A percentile compares a stretch with the other conserved stretches of the same genome.
Conservation (phyloP, 2,113 vertebrate genomes). For the Salvelinus fontinalis region DNA sequence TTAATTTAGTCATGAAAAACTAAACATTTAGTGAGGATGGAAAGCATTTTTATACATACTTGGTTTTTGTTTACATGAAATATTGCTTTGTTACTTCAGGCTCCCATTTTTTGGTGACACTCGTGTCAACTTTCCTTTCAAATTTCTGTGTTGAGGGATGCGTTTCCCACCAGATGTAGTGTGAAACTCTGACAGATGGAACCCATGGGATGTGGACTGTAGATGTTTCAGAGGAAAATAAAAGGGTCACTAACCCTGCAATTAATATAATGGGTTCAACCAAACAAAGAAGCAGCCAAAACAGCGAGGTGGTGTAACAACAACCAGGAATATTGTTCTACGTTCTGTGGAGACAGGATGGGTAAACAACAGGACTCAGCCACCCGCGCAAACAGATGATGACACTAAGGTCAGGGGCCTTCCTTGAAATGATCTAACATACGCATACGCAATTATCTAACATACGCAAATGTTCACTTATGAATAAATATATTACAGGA, state of each 20-base stretch:
- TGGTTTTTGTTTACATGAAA: neutral
- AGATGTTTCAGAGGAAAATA: conserved; percentile 11
- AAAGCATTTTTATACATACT: conserved; percentile 4
- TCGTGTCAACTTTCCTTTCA: neutral
- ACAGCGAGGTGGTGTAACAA: neutral
- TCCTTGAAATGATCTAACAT: neutral
- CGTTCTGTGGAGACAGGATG: neutral
- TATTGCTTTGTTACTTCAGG: neutral
- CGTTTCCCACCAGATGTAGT: neutral
- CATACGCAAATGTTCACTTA: neutral
- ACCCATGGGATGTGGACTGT: neutral
- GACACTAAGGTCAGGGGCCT: neutral
- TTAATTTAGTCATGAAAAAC: neutral
- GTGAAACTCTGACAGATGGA: neutral
- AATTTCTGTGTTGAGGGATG: neutral
- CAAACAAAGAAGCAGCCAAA: neutral
- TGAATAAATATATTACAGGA: neutral
- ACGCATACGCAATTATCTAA: neutral
- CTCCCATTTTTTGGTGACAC: neutral
- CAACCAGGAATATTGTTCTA: neutral
- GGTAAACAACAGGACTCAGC: neutral
- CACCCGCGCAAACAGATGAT: neutral
- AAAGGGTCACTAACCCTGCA: conserved; percentile 8
- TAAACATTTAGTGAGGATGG: neutral
- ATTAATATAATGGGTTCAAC: conserved; percentile 30